These are phyloP conservation scores for Rotaria socialis DNA, from an alignment of 2,888 invertebrate genomes.

Conservation along the genomic window DNA sequence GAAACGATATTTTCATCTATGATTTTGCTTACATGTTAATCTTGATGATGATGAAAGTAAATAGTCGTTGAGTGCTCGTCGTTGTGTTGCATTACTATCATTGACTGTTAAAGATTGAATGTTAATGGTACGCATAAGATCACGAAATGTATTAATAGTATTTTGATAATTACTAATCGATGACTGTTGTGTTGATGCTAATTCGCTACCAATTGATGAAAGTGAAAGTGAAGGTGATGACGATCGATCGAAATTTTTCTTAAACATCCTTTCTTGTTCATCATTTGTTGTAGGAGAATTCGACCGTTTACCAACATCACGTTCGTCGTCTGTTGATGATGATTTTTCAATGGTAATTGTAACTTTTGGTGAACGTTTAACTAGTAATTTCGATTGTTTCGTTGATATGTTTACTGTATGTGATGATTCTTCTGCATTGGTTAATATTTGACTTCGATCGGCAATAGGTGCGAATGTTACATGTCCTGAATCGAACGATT, in stretches of 20 bases:
- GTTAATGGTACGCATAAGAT: not conserved
- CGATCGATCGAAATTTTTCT: not conserved
- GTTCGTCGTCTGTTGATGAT: not conserved
- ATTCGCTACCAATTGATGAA: not conserved
- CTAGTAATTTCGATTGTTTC: not conserved
- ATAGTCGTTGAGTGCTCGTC: not conserved
- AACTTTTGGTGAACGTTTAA: not conserved
- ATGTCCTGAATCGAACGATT: slow-evolving; percentile 33
- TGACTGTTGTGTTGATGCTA: not conserved
- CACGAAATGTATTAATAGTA: not conserved
- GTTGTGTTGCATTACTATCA: not conserved
- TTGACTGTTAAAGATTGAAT: not conserved
- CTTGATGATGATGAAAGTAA: not conserved
- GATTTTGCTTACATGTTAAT: not conserved
- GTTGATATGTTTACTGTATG: not conserved
- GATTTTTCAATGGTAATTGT: not conserved
- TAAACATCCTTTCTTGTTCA: not conserved
- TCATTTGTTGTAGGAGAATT: not conserved
- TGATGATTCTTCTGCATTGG: slow-evolving; percentile 2
- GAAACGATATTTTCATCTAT: too few species aligned
- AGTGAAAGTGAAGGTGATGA: not conserved
- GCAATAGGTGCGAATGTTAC: not conserved
- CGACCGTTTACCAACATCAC: too few species aligned
- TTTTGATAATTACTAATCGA: not conserved
- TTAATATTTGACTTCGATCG: not conserved